Conservation (phyloP, 2,113 vertebrate species). For the Colossoma macropomum region DNA sequence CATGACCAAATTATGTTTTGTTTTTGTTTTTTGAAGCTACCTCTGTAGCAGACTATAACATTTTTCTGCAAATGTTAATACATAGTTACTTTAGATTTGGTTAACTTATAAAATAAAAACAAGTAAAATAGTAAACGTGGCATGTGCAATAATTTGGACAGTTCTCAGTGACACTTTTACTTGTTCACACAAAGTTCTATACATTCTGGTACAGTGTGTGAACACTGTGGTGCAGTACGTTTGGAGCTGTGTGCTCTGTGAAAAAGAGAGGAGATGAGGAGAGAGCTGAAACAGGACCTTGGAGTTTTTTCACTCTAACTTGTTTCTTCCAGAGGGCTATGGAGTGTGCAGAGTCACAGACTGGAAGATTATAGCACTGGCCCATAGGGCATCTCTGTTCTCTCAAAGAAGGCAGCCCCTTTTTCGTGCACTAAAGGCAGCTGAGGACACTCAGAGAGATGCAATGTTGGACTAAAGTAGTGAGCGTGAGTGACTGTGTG, state of each 20-base stretch:
- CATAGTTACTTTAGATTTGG: too few relatives aligned
- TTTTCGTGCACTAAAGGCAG: not conserved
- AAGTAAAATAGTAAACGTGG: too few relatives aligned
- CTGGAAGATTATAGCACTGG: constrained; percentile 20
- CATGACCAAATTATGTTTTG: too few relatives aligned
- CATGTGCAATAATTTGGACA: too few relatives aligned
- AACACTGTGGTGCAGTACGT: not conserved
- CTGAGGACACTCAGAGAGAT: not conserved
- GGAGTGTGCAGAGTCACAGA: not conserved
- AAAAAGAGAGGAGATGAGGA: not conserved
- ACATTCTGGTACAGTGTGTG: not conserved
- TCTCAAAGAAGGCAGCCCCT: not conserved
- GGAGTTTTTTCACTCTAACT: not conserved
- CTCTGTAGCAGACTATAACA: too few relatives aligned
- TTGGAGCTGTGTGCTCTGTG: not conserved
- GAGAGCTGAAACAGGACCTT: not conserved
- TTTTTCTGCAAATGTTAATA: too few relatives aligned
- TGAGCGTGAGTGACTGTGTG: not conserved
- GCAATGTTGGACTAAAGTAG: not conserved
- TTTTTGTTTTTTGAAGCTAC: too few relatives aligned
- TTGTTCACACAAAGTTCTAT: too few relatives aligned
- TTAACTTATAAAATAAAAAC: too few relatives aligned
- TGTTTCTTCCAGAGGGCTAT: not conserved
- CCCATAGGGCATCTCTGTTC: constrained; percentile 2
- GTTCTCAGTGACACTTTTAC: too few relatives aligned